Percentiles rank a stretch among this genome's conserved stretches.
phyloP scores from a whole-genome alignment of 2,797 vertebrate species.

The Characodon lateralis region DNA sequence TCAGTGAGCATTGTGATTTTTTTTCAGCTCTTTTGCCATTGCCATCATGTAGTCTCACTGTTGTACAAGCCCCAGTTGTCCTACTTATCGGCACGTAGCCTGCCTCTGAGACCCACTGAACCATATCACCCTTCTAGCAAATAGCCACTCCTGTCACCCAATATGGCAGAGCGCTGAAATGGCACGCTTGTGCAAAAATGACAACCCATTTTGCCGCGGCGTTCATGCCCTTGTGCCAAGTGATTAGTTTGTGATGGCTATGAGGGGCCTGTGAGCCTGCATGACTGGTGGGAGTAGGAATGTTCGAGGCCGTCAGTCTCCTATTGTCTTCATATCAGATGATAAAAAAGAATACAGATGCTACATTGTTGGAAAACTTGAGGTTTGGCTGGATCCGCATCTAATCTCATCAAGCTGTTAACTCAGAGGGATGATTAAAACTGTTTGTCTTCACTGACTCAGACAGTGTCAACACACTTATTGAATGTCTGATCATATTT shows the following conservation, averaged over 20 bases:
- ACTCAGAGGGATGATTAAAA: slow-evolving; percentile 29
- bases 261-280: neutral
- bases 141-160: neutral
- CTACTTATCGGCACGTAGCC: slow-evolving; percentile 44
- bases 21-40: neutral
- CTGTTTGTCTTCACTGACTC: slow-evolving; percentile 3
- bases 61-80: slow-evolving; percentile 45
- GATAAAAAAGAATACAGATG: slow-evolving; percentile 19
- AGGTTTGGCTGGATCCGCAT: slow-evolving; percentile 24
- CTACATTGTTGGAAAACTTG: slow-evolving; percentile 31
- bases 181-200: slow-evolving; percentile 55
- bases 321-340: slow-evolving; percentile 61
- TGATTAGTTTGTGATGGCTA: slow-evolving; percentile 51
- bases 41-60: slow-evolving; percentile 5
- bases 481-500: slow-evolving; percentile 5
- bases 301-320: slow-evolving; percentile 35
- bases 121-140: slow-evolving; percentile 37
- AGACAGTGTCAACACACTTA: slow-evolving; percentile 26
- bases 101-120: slow-evolving; percentile 32
- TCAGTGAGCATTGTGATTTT: slow-evolving; percentile 9
- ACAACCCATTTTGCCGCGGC: slow-evolving; percentile 41
- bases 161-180: slow-evolving; percentile 26
- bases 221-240: slow-evolving; percentile 62
- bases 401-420: slow-evolving; percentile 38
- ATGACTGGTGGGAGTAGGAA: slow-evolving; percentile 50